Evolutionary conservation across 1,140 invertebrate species (phyloP), one percentile per base, ranked within the genome.

Genomic region (Drosophila ambigua): DNA sequence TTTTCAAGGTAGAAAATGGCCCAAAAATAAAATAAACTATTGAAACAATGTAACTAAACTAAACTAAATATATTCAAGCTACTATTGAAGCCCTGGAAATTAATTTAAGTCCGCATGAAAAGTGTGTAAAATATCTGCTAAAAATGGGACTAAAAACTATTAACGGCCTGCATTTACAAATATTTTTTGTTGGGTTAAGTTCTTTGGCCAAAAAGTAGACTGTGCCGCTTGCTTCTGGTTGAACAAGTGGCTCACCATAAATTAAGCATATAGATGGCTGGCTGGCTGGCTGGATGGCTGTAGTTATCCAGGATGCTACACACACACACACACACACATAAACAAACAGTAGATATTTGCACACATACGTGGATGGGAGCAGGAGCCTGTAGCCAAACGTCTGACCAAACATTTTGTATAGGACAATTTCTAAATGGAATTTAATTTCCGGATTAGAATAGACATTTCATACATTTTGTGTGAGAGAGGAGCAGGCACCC

Each of bases 361-460:
- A 35, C 15, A 35, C 23, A 23, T 48, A 41, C 1, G 31, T 20
- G 20, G 1, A n/a, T 24, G 23, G 23, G 9, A 24, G 41, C 23
- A 67, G 43, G 28, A 13, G 39, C 9, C 57, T 15, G 23, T 7
- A 43, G 13, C 35, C 20, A 20, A 2, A 55, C 31, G 51, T 45
- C 57, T 53, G 46, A 65, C 64, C 69, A 49, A 62, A 83, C 72
- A 76, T 84, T 79, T 84, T 84, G 80, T 84, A 76, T 84, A 67
- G 75, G 64, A 77, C 72, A 87, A 77, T 82, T 88, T 88, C 64
- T 88, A 88, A 88, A 88, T 88, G 83, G 83, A 88, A 88, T 88
- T 88, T 88, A 88, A 88, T 88, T 88, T 88, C 83, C 83, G 83
- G 83, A 88, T 88, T 88, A 88, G 76, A 88, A 88, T 77, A 82